These are phyloP conservation scores for Beaufortia kweichowensis DNA, from an alignment of 2,113 vertebrate genomes.

Conservation along the genomic window DNA sequence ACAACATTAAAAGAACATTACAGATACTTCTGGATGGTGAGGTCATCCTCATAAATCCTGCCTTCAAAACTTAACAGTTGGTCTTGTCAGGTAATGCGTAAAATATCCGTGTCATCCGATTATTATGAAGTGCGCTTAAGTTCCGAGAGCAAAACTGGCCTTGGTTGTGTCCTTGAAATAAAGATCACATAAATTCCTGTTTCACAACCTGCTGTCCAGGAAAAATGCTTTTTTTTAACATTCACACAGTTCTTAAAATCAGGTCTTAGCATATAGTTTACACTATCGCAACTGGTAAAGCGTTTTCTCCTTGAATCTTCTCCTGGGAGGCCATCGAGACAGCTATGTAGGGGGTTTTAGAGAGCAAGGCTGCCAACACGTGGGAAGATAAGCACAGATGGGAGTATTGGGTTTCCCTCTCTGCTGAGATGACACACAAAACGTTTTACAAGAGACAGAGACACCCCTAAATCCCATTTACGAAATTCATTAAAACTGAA, in stretches of 20 bases:
- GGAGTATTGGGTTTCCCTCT: slow-evolving; percentile 12
- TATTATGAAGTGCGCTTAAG: too few species aligned
- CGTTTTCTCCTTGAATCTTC: not conserved
- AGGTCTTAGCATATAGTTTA: not conserved
- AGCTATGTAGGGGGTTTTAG: not conserved
- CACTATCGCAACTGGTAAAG: not conserved
- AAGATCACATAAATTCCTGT: slow-evolving; percentile 20
- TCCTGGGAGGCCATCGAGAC: not conserved
- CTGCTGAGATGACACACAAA: not conserved
- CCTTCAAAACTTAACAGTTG: not conserved
- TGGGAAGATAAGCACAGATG: slow-evolving; percentile 16
- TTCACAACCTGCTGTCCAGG: slow-evolving; percentile 12
- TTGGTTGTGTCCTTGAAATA: slow-evolving; percentile 5
- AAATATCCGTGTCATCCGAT: too few species aligned
- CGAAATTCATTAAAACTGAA: not conserved
- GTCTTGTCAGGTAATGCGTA: not conserved
- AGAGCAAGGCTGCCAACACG: not conserved
- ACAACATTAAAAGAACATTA: not conserved
- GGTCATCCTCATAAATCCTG: not conserved
- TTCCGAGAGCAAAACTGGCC: not conserved
- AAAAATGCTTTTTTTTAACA: not conserved
- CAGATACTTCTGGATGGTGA: not conserved
- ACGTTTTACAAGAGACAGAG: not conserved
- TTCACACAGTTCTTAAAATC: not conserved
- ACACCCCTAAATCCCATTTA: not conserved